Conservation (phyloP, 1,140 invertebrate species). For the Dolichoris vasculosae region DNA sequence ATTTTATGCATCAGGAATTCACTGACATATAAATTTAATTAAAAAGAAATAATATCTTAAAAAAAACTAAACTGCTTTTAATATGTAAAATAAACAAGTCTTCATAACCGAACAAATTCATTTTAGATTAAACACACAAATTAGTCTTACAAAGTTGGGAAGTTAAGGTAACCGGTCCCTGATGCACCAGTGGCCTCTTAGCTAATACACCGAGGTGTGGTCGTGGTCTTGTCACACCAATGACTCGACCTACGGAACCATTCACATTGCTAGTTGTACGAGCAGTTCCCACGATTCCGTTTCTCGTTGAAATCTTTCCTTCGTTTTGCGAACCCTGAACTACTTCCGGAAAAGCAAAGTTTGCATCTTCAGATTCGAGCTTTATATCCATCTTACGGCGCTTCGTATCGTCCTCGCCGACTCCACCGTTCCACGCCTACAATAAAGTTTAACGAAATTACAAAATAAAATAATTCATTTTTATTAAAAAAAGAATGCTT, state of each 20-base stretch:
- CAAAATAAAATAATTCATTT: no score
- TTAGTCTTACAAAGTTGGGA: constrained; percentile 73
- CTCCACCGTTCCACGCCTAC: constrained; percentile 66
- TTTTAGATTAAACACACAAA: neutral
- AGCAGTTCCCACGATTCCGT: constrained; percentile 58
- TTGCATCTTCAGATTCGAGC: constrained; percentile 81
- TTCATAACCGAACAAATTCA: neutral
- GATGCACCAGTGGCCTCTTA: constrained; percentile 66
- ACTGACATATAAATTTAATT: no score
- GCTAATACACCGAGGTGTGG: constrained; percentile 64
- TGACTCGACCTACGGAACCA: constrained; percentile 63
- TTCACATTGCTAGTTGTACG: constrained; percentile 56
- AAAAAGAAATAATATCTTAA: no score
- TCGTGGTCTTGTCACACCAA: constrained; percentile 68
- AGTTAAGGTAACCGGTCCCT: constrained; percentile 73
- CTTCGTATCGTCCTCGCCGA: constrained; percentile 74
- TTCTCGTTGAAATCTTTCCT: constrained; percentile 58
- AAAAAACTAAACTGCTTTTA: no score
- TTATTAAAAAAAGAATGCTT: no score
- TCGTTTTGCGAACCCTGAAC: constrained; percentile 54
- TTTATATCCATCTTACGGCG: constrained; percentile 79
- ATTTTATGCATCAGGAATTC: no score
- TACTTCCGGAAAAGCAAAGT: constrained; percentile 72
- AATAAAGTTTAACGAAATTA: no score
- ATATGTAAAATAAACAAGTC: no score